These are phyloP conservation scores for Anseranas semipalmata DNA, from an alignment of 2,113 vertebrate genomes.

Conservation along the genomic window DNA sequence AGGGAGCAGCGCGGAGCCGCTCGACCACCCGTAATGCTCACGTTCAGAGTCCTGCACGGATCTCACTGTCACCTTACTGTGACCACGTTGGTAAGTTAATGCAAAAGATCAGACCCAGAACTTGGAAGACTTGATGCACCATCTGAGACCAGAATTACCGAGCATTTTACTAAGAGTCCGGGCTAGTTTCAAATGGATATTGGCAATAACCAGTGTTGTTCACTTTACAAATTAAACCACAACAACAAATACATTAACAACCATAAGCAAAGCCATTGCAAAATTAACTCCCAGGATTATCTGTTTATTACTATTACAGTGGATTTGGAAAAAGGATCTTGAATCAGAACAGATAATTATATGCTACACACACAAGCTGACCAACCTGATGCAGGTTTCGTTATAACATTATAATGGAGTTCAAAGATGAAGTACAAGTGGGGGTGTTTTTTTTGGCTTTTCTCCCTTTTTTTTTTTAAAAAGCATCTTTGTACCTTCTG, in stretches of 20 bases:
- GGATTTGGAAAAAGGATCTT: background rate
- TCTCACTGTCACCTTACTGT: background rate
- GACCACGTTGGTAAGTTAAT: background rate
- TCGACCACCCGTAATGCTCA: background rate
- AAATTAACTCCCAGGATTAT: background rate
- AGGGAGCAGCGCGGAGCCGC: background rate
- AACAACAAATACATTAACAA: background rate
- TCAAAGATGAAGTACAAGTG: background rate
- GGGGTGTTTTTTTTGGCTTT: fast-evolving
- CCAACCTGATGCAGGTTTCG: background rate
- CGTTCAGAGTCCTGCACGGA: background rate
- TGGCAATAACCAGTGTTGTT: no score
- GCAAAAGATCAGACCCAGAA: background rate
- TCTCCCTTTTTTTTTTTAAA: background rate
- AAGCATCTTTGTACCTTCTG: background rate
- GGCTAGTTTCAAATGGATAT: background rate
- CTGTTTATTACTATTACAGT: background rate
- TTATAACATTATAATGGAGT: background rate
- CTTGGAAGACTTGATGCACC: background rate
- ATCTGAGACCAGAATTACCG: background rate
- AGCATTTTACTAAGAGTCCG: background rate
- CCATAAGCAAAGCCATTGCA: background rate
- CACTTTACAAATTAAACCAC: background rate
- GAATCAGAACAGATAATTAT: background rate
- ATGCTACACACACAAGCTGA: background rate